Percentiles rank a stretch among this genome's conserved stretches.
Evolutionary conservation across 2,888 invertebrate genomes (phyloP).

Genomic region (Therioaphis trifolii): DNA sequence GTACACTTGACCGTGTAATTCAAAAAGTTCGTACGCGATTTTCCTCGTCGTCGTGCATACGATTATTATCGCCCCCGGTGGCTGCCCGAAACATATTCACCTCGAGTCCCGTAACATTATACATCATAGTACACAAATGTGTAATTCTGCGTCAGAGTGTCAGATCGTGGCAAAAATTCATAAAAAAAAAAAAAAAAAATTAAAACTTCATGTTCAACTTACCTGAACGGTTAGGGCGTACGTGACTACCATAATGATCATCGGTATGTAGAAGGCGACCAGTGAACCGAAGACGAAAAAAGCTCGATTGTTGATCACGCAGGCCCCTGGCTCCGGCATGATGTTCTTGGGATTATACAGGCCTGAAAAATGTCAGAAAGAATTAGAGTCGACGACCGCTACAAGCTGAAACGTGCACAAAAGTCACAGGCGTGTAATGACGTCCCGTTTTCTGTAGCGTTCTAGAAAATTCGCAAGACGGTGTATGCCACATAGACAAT

Average conservation of each 20-base stretch:
- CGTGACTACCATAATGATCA: conserved; percentile 93
- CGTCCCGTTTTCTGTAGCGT: too few species aligned
- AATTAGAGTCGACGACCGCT: too few species aligned
- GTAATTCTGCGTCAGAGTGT: background rate
- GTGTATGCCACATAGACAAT: too few species aligned
- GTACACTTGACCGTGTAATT: background rate
- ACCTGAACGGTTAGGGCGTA: conserved; percentile 83
- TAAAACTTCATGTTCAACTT: background rate
- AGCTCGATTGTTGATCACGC: conserved; percentile 85
- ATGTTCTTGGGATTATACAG: conserved; percentile 81
- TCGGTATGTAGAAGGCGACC: conserved; percentile 94
- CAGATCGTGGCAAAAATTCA: background rate
- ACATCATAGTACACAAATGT: background rate
- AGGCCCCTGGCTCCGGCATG: conserved; percentile 81
- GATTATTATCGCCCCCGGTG: background rate
- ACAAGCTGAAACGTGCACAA: too few species aligned
- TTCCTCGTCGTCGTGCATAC: background rate
- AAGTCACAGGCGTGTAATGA: too few species aligned
- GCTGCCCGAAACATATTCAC: background rate
- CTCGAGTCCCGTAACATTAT: too few species aligned
- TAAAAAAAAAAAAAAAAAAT: background rate
- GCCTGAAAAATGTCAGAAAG: conserved; percentile 74
- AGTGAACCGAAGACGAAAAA: conserved; percentile 93
- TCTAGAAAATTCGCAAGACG: too few species aligned
- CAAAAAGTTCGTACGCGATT: conserved; percentile 9